Evolutionary conservation across 2,113 vertebrate species (phyloP).

Genomic region (Potamarius usumacintae): DNA sequence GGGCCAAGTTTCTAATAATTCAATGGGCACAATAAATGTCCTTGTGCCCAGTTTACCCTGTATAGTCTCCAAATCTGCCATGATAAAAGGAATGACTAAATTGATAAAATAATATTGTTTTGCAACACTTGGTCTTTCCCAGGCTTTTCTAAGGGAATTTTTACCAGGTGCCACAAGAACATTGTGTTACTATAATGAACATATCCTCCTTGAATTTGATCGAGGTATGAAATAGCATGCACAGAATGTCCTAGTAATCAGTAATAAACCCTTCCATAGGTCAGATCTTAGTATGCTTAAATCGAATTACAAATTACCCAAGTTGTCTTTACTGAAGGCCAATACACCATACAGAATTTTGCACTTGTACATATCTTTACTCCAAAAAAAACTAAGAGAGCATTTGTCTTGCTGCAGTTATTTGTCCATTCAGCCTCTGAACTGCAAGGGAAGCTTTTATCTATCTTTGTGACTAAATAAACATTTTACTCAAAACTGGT

Average conservation of each 20-base stretch:
- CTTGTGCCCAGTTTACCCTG: background rate
- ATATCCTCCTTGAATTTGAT: slow-evolving; percentile 25
- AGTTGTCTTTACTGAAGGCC: background rate
- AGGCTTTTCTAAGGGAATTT: background rate
- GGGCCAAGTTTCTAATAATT: background rate
- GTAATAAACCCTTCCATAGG: background rate
- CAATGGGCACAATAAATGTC: background rate
- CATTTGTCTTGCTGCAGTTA: background rate
- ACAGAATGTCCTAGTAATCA: background rate
- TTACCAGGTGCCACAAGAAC: background rate
- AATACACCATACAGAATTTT: background rate
- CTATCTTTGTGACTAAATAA: background rate
- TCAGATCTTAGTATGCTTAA: background rate
- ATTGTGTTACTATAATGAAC: background rate
- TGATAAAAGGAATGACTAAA: background rate
- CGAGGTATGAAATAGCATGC: background rate
- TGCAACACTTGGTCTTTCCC: background rate
- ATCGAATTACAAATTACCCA: background rate
- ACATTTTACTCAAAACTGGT: slow-evolving; percentile 13
- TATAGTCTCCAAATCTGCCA: background rate
- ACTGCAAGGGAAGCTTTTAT: background rate
- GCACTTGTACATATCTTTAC: background rate
- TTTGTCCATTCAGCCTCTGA: background rate
- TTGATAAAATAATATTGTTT: background rate
- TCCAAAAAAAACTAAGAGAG: background rate